These are phyloP conservation scores for Mesocricetus auratus DNA, from an alignment of 2,113 vertebrate species.

Conservation along the genomic window DNA sequence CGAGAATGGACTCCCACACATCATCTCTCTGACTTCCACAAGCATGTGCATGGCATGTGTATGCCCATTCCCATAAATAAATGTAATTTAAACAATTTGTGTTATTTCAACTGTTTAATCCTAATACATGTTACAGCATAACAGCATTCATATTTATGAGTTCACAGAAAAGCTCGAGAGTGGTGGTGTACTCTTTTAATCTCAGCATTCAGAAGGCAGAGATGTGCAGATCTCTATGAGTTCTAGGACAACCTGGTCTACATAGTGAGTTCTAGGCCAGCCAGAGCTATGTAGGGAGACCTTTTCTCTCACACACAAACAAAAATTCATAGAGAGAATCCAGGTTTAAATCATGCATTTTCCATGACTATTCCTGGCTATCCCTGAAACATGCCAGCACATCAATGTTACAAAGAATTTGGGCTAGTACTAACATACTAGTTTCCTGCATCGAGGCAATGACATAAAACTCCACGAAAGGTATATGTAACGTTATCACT, in stretches of 20 bases:
- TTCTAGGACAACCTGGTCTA: background rate
- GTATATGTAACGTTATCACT: background rate
- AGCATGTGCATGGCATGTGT: background rate
- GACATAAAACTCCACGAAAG: background rate
- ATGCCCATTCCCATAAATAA: background rate
- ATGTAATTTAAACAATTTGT: background rate
- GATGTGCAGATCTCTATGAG: background rate
- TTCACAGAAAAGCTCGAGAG: constrained; percentile 5
- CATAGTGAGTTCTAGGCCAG: background rate
- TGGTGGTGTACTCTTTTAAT: background rate
- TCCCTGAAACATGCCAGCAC: background rate
- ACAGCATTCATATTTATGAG: constrained; percentile 2
- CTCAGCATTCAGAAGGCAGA: background rate
- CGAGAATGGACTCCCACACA: background rate
- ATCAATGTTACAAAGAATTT: background rate
- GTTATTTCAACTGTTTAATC: constrained; percentile 56
- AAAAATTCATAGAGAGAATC: background rate
- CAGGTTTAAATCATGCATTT: constrained; percentile 8
- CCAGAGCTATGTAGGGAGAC: background rate
- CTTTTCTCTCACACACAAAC: background rate
- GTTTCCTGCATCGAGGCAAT: background rate
- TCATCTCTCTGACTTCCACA: background rate
- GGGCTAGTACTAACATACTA: background rate
- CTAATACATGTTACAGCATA: constrained; percentile 33
- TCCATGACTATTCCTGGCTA: background rate